Conservation (phyloP, 2,888 invertebrate genomes). For the Pristionchus japonicus region DNA sequence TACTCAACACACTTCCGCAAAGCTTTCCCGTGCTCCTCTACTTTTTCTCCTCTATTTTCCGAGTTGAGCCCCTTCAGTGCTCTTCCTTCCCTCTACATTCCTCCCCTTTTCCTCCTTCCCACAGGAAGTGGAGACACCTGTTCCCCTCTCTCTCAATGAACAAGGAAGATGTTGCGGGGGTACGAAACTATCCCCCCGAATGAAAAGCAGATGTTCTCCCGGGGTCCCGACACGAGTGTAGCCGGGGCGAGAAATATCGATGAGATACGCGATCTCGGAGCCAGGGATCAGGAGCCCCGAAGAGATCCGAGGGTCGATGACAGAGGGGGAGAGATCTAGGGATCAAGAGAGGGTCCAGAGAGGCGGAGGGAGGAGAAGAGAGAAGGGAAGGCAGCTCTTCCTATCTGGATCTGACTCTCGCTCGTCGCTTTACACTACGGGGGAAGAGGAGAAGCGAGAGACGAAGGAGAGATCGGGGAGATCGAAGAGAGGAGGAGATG, state of each 20-base stretch:
- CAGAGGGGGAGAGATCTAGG: neutral
- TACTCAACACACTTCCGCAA: conserved; percentile 27
- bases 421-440: conserved; percentile 41
- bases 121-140: neutral
- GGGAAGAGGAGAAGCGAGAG: neutral
- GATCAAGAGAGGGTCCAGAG: conserved; percentile 9
- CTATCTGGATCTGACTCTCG: conserved; percentile 29
- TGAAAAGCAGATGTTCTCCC: neutral
- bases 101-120: neutral
- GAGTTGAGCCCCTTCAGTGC: neutral
- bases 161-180: neutral
- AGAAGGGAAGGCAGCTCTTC: conserved; percentile 18
- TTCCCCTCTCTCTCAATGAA: neutral
- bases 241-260: neutral
- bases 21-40: neutral
- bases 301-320: neutral
- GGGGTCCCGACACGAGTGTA: neutral
- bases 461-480: neutral
- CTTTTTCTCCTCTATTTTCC: conserved; percentile 23
- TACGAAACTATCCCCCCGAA: neutral
- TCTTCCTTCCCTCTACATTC: neutral
- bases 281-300: neutral
- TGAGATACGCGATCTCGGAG: neutral
- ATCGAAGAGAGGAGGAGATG: neutral
- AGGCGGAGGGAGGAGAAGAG: neutral